These are phyloP conservation scores for Gobiocypris rarus DNA, from an alignment of 2,113 vertebrate genomes.

Conservation along the genomic window DNA sequence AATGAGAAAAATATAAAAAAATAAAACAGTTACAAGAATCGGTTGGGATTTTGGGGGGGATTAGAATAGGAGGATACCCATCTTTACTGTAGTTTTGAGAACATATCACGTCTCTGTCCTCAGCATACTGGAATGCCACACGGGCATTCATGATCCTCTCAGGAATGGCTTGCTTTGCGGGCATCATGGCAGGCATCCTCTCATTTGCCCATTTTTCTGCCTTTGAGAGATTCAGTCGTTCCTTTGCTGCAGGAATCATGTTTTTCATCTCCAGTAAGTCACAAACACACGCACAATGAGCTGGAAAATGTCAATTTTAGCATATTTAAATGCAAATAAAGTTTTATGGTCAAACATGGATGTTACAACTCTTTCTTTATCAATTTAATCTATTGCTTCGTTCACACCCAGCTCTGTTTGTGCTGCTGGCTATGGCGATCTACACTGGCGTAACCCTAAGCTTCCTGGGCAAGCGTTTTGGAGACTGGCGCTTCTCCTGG, in stretches of 20 bases:
- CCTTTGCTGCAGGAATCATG: conserved; percentile 84
- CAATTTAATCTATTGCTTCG: background rate
- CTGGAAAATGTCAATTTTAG: background rate
- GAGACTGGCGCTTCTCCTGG: conserved; percentile 91
- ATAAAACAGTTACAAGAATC: background rate
- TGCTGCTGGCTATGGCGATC: conserved; percentile 83
- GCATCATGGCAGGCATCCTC: conserved; percentile 82
- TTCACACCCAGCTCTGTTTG: conserved; percentile 74
- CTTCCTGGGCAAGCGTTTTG: conserved; percentile 84
- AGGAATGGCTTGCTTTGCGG: conserved; percentile 80
- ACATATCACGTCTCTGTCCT: background rate
- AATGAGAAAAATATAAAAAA: background rate
- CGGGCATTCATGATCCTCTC: conserved; percentile 90
- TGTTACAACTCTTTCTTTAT: background rate
- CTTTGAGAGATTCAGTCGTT: conserved; percentile 82
- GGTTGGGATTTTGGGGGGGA: background rate
- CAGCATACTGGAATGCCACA: conserved; percentile 88
- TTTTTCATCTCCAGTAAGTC: conserved; percentile 87
- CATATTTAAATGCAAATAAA: background rate
- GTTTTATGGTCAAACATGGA: background rate
- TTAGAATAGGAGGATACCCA: background rate
- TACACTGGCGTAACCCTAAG: conserved; percentile 86
- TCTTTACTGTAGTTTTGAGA: background rate
- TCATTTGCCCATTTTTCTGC: conserved; percentile 83
- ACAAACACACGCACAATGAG: conserved; percentile 5